These are phyloP conservation scores for Sycophila texana DNA, from an alignment of 2,888 invertebrate genomes.

Conservation along the genomic window DNA sequence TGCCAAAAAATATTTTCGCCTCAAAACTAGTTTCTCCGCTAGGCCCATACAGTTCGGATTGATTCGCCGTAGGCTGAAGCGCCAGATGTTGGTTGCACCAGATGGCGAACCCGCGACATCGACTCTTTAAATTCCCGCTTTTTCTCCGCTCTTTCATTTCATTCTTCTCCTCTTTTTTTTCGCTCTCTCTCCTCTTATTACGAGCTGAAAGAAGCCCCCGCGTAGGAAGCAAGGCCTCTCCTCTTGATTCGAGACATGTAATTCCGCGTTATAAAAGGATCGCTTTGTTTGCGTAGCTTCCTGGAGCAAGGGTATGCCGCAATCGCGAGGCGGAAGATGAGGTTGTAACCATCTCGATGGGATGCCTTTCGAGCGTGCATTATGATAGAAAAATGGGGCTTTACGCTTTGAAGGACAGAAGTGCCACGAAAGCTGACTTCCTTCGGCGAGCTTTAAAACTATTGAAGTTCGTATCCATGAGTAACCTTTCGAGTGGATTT, in stretches of 20 bases:
- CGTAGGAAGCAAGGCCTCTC: not conserved
- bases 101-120: constrained; percentile 38
- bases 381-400: not conserved
- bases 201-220: not conserved
- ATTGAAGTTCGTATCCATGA: too few relatives aligned
- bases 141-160: not conserved
- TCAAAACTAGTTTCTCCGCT: not conserved
- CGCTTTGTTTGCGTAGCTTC: not conserved
- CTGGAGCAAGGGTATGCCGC: not conserved
- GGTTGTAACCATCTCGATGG: not conserved
- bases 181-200: constrained; percentile 5
- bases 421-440: not conserved
- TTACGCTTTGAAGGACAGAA: not conserved
- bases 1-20: constrained; percentile 5
- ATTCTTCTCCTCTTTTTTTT: not conserved
- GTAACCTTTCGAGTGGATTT: too few relatives aligned
- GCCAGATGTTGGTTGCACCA: constrained; percentile 48
- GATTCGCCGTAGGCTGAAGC: constrained; percentile 32
- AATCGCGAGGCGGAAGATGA: too few relatives aligned
- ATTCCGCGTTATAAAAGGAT: not conserved
- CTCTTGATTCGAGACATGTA: not conserved
- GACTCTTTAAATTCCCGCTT: constrained; percentile 29
- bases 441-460: too few relatives aligned
- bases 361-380: not conserved
- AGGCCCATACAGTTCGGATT: constrained; percentile 5